phyloP scores from a whole-genome alignment of 1,140 invertebrate genomes.

The Aradophagus sp. region DNA sequence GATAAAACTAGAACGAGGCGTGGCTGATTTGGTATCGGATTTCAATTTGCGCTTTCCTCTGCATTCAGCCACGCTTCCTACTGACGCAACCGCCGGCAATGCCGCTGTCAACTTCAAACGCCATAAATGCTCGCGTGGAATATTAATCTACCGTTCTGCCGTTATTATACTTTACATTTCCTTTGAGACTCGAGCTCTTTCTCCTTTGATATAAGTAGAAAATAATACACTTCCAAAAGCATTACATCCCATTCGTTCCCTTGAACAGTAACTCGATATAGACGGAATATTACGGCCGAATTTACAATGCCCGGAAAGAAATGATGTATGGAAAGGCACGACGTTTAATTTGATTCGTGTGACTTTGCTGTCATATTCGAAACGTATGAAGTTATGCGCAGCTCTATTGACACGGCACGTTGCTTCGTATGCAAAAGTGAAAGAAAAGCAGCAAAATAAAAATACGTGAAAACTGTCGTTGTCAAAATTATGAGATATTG shows the following conservation, averaged over 20 bases:
- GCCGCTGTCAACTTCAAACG: conserved; percentile 53
- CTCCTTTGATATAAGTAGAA: conserved; percentile 42
- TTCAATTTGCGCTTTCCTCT: conserved; percentile 53
- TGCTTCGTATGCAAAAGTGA: no score
- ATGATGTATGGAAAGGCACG: no score
- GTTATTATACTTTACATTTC: conserved; percentile 54
- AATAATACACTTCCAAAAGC: conserved; percentile 46
- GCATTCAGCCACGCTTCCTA: conserved; percentile 28
- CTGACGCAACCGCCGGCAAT: conserved; percentile 23
- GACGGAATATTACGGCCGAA: no score
- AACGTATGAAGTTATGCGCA: no score
- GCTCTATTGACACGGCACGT: no score
- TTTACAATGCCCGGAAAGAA: no score
- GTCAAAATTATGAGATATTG: no score
- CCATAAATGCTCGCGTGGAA: conserved; percentile 47
- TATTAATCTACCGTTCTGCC: conserved; percentile 46
- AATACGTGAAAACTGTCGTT: no score
- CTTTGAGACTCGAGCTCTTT: conserved; percentile 39
- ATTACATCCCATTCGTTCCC: conserved; percentile 40
- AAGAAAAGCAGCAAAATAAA: no score
- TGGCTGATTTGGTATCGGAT: conserved; percentile 46
- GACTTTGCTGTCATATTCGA: no score
- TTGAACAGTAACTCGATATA: no score
- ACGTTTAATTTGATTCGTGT: no score
- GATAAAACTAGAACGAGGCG: conserved; percentile 43